A percentile compares a stretch with the other conserved stretches of the same genome.
These are phyloP conservation scores for Semicossyphus pulcher DNA, from an alignment of 2,113 vertebrate species.

Conservation along the genomic window DNA sequence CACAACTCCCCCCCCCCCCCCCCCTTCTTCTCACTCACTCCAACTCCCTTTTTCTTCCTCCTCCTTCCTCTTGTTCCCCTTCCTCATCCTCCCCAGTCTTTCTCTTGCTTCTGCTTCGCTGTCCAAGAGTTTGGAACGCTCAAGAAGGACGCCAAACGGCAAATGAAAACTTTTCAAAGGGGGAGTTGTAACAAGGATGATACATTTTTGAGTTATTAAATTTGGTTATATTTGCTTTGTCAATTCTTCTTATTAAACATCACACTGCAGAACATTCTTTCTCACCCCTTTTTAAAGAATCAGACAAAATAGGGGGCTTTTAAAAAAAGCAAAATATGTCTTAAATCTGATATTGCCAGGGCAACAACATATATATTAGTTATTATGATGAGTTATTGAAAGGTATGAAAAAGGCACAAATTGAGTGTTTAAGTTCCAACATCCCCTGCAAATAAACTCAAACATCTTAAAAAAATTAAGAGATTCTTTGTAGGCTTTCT, in stretches of 20 bases:
- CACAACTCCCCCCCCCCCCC: slow-evolving; percentile 32
- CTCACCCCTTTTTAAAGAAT: no score
- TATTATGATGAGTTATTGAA: not conserved
- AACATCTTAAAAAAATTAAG: not conserved
- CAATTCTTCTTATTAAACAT: no score
- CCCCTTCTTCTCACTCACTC: not conserved
- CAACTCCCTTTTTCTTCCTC: slow-evolving; percentile 1
- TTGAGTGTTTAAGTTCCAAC: not conserved
- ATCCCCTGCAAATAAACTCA: not conserved
- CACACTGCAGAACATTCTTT: no score
- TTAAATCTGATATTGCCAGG: no score
- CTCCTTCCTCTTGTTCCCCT: slow-evolving; percentile 26
- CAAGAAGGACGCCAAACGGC: not conserved
- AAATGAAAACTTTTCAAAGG: slow-evolving; percentile 9
- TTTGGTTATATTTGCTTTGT: no score
- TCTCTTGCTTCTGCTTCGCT: not conserved
- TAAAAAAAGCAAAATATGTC: no score
- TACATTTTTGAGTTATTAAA: not conserved
- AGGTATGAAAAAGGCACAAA: not conserved
- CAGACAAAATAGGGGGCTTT: no score
- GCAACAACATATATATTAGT: not conserved
- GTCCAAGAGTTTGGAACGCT: not conserved
- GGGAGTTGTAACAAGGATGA: not conserved
- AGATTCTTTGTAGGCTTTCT: not conserved
- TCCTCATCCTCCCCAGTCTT: slow-evolving; percentile 14